Evolutionary conservation across 1,140 invertebrate genomes (phyloP).

Genomic region (Monochamus saltuarius): DNA sequence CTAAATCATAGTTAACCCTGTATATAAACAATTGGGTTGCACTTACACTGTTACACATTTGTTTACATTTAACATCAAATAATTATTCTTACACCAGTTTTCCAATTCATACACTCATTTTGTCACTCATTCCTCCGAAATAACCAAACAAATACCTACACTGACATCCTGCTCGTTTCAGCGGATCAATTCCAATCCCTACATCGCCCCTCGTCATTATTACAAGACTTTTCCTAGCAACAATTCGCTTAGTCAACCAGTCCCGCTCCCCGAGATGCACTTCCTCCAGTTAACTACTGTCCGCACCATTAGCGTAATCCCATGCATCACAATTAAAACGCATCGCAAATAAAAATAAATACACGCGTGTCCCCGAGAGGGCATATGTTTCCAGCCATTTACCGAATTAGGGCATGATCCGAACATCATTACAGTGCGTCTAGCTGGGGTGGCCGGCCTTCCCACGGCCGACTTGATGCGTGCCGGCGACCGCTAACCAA

Average conservation of each 20-base stretch:
- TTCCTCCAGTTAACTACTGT: no score
- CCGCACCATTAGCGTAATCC: slow-evolving; percentile 8
- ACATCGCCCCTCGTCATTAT: background rate
- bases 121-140: no score
- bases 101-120: no score
- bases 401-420: slow-evolving; percentile 47
- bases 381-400: slow-evolving; percentile 50
- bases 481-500: slow-evolving; percentile 38
- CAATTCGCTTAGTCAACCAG: no score
- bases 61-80: no score
- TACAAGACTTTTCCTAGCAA: background rate
- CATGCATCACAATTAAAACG: slow-evolving; percentile 20
- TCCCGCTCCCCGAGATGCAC: no score
- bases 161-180: background rate
- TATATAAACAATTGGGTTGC: no score
- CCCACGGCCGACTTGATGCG: slow-evolving; percentile 35
- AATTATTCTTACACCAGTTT: no score
- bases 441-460: slow-evolving; percentile 25
- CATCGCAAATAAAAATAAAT: no score
- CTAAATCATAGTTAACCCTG: no score
- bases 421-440: background rate
- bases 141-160: background rate
- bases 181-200: background rate
- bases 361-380: background rate
- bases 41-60: no score